Conservation (phyloP, 2,113 vertebrate genomes). For the Sinocyclocheilus rhinocerous region DNA sequence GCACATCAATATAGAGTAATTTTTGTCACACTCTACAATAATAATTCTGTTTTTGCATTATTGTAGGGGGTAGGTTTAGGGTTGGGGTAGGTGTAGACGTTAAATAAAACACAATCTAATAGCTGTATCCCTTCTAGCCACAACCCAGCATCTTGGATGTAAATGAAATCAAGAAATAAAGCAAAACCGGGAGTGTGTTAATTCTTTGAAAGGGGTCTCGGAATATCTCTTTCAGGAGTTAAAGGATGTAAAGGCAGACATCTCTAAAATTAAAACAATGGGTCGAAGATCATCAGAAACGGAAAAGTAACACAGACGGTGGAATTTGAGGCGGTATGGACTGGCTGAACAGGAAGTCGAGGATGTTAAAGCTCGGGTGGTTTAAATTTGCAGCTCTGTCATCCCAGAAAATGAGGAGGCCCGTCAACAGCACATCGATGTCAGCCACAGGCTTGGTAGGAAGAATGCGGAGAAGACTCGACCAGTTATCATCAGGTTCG, state of each 20-base stretch:
- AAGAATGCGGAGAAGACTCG: background rate
- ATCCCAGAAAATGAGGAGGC: background rate
- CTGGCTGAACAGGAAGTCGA: too few relatives aligned
- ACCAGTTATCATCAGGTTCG: background rate
- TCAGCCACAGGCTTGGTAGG: background rate
- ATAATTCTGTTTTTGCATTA: too few relatives aligned
- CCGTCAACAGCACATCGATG: background rate
- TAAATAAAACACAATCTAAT: too few relatives aligned
- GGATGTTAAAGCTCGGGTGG: background rate
- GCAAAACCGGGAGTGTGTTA: background rate
- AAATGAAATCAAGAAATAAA: background rate
- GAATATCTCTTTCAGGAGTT: background rate
- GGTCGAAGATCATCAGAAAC: background rate
- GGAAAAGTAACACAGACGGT: background rate
- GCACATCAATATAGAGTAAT: too few relatives aligned
- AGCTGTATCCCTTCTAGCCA: too few relatives aligned
- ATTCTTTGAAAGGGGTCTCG: background rate
- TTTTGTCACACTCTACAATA: too few relatives aligned
- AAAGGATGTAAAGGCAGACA: background rate
- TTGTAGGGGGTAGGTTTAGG: too few relatives aligned
- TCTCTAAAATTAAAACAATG: background rate
- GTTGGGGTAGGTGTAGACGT: too few relatives aligned
- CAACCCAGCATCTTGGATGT: too few relatives aligned
- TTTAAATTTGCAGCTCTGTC: background rate
- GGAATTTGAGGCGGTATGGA: too few relatives aligned